These are phyloP conservation scores for Pteropus alecto DNA, from an alignment of 2,113 vertebrate genomes.

Conservation along the genomic window DNA sequence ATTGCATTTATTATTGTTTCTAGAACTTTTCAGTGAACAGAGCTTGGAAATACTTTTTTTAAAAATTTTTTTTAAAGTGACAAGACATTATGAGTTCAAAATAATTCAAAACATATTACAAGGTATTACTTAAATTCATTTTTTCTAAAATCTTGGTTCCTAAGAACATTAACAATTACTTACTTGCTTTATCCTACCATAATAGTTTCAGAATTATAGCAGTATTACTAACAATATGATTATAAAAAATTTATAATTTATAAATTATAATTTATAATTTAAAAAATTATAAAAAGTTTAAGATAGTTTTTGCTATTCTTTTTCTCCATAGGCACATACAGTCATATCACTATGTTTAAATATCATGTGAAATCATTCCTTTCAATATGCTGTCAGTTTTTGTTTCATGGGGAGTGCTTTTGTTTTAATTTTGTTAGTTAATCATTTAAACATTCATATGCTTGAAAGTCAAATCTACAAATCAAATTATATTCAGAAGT, in stretches of 20 bases:
- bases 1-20: not conserved
- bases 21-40: not conserved
- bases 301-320: not conserved
- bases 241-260: not conserved
- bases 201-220: not conserved
- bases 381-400: not conserved
- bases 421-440: not conserved
- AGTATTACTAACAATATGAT: not conserved
- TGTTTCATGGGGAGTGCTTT: not conserved
- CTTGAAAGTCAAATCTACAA: slow-evolving; percentile 24
- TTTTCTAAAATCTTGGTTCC: slow-evolving; percentile 10
- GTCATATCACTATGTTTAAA: not conserved
- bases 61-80: not conserved
- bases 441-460: not conserved
- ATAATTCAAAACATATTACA: not conserved
- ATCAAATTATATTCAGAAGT: slow-evolving; percentile 22
- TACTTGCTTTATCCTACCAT: not conserved
- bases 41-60: not conserved
- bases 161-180: not conserved
- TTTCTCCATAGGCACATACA: not conserved
- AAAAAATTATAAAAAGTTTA: not conserved
- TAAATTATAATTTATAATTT: too few species aligned
- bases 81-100: not conserved
- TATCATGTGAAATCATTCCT: not conserved
- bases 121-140: not conserved